Conservation (phyloP, 2,797 vertebrate species). For the Enteromius argenteus region DNA sequence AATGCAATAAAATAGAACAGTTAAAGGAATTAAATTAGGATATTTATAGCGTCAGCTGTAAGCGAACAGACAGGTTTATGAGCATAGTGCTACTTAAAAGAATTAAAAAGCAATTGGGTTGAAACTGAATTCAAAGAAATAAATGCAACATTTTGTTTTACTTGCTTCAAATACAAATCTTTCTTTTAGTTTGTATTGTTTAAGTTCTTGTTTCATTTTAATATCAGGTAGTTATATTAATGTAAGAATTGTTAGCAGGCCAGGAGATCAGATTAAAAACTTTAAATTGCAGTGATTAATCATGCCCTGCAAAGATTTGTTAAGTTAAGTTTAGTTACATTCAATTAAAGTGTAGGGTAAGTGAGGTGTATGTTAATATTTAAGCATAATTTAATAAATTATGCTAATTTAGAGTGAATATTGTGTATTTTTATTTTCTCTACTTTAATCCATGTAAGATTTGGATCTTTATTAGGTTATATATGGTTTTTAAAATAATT, state of each 20-base stretch:
- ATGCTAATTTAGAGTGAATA: slow-evolving; percentile 4
- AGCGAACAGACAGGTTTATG: not conserved
- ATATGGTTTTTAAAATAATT: not conserved
- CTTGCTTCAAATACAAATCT: not conserved
- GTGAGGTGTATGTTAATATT: not conserved
- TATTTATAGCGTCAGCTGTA: not conserved
- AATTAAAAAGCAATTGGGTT: not conserved
- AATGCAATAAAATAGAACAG: not conserved
- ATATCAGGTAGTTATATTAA: not conserved
- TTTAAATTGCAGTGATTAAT: slow-evolving; percentile 22
- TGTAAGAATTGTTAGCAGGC: slow-evolving; percentile 23
- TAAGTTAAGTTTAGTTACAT: not conserved
- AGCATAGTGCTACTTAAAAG: not conserved
- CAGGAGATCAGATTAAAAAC: slow-evolving; percentile 9
- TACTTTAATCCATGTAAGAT: not conserved
- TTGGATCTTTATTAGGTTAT: not conserved
- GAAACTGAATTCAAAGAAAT: not conserved
- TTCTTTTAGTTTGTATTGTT: not conserved
- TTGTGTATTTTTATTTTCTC: not conserved
- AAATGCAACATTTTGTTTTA: not conserved
- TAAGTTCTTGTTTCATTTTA: not conserved
- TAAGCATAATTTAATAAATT: not conserved
- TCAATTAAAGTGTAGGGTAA: not conserved
- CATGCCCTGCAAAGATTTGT: not conserved
- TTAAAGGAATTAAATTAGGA: not conserved